These are phyloP conservation scores for Ranitomeya imitator DNA, from an alignment of 2,113 vertebrate genomes.

Conservation along the genomic window DNA sequence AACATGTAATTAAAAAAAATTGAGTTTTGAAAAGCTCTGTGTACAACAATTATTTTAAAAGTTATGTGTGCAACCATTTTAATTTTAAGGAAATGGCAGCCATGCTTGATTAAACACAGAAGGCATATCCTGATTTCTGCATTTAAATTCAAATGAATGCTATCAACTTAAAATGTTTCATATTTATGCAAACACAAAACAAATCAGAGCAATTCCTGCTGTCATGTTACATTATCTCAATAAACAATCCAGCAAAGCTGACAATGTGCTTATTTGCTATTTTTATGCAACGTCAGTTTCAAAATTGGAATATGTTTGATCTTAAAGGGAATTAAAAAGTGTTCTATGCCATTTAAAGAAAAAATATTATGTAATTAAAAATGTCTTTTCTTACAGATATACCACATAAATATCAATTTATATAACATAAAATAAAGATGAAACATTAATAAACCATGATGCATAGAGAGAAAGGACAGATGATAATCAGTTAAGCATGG, in stretches of 20 bases:
- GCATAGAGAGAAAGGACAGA: background rate
- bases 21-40: background rate
- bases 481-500: background rate
- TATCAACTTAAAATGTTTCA: constrained; percentile 47
- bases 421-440: background rate
- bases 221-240: constrained; percentile 49
- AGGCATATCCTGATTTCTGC: constrained; percentile 42
- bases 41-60: constrained; percentile 34
- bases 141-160: constrained; percentile 50
- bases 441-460: constrained; percentile 6
- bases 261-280: constrained; percentile 54
- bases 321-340: background rate
- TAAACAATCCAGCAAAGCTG: constrained; percentile 45
- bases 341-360: background rate
- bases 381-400: background rate
- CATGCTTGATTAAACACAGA: constrained; percentile 51
- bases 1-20: constrained; percentile 30
- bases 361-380: background rate
- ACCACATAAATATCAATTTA: background rate
- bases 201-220: constrained; percentile 51
- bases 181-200: constrained; percentile 49
- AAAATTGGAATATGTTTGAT: constrained; percentile 49
- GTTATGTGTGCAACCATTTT: constrained; percentile 37
- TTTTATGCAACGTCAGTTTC: constrained; percentile 50
- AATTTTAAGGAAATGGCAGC: constrained; percentile 36